Evolutionary conservation across 2,113 vertebrate species (phyloP), one percentile per base, ranked within the genome.

Genomic region (Salvator merianae): DNA sequence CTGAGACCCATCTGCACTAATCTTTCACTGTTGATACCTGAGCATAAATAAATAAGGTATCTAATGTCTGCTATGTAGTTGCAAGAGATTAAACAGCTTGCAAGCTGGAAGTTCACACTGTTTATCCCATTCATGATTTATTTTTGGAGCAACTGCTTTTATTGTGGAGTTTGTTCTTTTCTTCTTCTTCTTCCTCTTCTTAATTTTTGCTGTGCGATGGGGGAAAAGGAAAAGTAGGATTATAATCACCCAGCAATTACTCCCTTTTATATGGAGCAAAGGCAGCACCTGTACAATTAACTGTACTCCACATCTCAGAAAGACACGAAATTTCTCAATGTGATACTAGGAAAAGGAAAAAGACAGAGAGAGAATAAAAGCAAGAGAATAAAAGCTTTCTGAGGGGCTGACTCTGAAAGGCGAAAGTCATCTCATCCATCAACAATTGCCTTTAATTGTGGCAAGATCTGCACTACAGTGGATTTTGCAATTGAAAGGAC

Each of bases 1-100:
- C 66, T 88, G 87, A 75, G 89, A 83, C 87, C 66, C 40, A 22
- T 85, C 84, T 83, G 88, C 77, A 30, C 34, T 66, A 81, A 89
- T 50, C 72, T 88, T 89, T 88, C 76, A 81, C 2, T 5, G 81
- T 77, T 87, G 77, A 70, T 81, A 81, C 63, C 86, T 74, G 65
- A 86, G 85, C 81, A 86, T 73, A 74, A 84, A 84, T 26, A 87
- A 89, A 22, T 70, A 88, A 40, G 43, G 20, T 34, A 47, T n/a
- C 80, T 18, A 16, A 75, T 34, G 63, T 75, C 69, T 66, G 30
- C 59, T 14, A 79, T 1, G 73, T 79, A 78, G 84, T 28, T 63
- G 38, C 32, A 40, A 59, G 7, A 34, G 53, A 89, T 83, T 53
- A 80, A n/a, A 87, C 38, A n/a, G 16, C 66, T 26, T 87, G 47